Base-by-base conservation (phyloP, 2,113 vertebrate species). In the Oryzias woworae region DNA sequence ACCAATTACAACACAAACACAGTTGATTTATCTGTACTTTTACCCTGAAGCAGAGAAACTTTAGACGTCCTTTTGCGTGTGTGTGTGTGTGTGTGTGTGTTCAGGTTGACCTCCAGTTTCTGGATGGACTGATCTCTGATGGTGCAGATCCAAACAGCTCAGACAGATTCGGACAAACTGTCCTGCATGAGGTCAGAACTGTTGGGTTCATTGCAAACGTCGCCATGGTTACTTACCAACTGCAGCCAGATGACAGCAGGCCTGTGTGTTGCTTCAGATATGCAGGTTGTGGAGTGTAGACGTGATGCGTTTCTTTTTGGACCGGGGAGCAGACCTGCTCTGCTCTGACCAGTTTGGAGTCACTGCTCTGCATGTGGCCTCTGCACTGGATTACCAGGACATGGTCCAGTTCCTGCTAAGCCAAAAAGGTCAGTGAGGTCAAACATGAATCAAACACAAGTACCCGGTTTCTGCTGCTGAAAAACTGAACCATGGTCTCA, bases 261-360 rank as follows among this genome's bases (percentile, higher is more conserved):
- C 63, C 23, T 57, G 5, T 64, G 16, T 43, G 51, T 58, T 26
- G 14, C 7, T 57, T 31, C 57, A 92, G 90, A 81, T 91, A 45
- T 91, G 87, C 22, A 74, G 91, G 43, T 82, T 79, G 0, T 92
- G 89, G 88, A 85, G 73, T 5, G 85, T 90, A 58, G 87, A 90
- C 16, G 86, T 91, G 46, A 88, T 91, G 86, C 61, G 68, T 3
- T 92, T 92, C 76, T 90, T 92, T 55, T 12, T 91, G 53, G 87
- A 88, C 52, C 66, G 81, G 20, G 90, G 89, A 0, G 79, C 84
- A 1, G 80, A 91, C 46, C 72, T 88, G 22, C 60, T 55, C 36
- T 53, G 22, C 2, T 65, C 79, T 0, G 90, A 92, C 48, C 44
- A 63, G 4, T 90, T 87, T 18, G 89, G 90, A 23, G 87, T 90